Evolutionary conservation across 1,140 invertebrate species (phyloP), one percentile per base, ranked within the genome.

Genomic region (Plodia interpunctella): DNA sequence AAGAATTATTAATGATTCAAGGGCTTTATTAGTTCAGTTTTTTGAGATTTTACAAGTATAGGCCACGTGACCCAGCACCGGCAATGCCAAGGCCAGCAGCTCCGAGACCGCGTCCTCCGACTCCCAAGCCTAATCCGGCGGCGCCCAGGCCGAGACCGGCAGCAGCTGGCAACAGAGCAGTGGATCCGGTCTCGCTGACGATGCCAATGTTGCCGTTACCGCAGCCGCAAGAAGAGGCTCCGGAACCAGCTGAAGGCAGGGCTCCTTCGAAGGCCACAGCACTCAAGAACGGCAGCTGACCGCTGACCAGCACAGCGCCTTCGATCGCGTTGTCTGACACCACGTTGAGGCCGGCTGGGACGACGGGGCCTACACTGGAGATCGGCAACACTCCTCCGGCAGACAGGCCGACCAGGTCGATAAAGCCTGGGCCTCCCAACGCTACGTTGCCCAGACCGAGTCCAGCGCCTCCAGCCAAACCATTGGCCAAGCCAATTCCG

Each of bases 281-380:
- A 53, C 68, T 66, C n/a, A 78, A 51, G 59, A 77, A 77, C 5
- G 77, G 78, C 38, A 80, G 57, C 19, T 67, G 59, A 10, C 78
- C 78, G n/a, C 6, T 53, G 6, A 75, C 70, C 38, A 56, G 49
- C 8, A 80, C 15, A 5, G 59, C 50, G 6, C 80, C 80, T 61
- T 78, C 76, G 17, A 63, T 68, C 0, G 49, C 35, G 69, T 53
- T 53, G 19, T 53, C 51, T 25, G 51, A 53, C 19, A 53, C 19
- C 13, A 53, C 51, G 6, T 10, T 57, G 1, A 80, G 28, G 0
- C 78, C 80, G 17, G 59, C 70, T 1, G 71, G 65, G 5, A 53
- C 21, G 20, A 53, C n/a, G 0, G 75, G 63, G 2, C 75, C 78
- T 13, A 21, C 13, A n/a, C 51, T 53, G 51, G 51, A 25, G 19